Evolutionary conservation across 2,888 invertebrate species (phyloP).

Genomic region (Cephus spinipes): DNA sequence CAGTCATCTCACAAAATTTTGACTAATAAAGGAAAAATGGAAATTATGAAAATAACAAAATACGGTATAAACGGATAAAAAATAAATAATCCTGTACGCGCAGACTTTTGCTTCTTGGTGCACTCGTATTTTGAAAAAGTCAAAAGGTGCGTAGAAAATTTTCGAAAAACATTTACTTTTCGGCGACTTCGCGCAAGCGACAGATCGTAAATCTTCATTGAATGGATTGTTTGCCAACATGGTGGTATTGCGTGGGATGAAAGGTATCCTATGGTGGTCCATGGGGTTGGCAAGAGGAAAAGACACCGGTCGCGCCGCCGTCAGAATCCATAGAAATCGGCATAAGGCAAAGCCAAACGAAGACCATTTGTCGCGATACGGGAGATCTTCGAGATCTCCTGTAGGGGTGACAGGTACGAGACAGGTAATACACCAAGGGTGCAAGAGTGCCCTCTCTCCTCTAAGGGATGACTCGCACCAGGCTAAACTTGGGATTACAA

Average conservation of each 20-base stretch:
- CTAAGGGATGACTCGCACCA: neutral
- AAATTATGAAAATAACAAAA: neutral
- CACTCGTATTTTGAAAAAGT: neutral
- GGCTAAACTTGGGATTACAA: neutral
- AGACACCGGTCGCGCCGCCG: conserved; percentile 23
- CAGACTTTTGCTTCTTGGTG: neutral
- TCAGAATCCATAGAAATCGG: conserved; percentile 56
- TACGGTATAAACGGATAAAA: neutral
- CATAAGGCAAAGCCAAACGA: conserved; percentile 40
- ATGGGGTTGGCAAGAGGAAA: conserved; percentile 15
- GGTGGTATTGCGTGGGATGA: conserved; percentile 32
- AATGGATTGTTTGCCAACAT: conserved; percentile 50
- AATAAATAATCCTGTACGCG: conserved; percentile 9
- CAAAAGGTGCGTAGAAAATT: neutral
- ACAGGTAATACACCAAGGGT: conserved; percentile 37
- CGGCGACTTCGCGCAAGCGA: conserved; percentile 24
- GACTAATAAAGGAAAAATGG: neutral
- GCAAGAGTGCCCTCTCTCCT: neutral
- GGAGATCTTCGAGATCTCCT: conserved; percentile 40
- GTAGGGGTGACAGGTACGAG: conserved; percentile 44
- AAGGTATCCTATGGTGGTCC: conserved; percentile 2
- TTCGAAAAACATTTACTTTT: conserved; percentile 12
- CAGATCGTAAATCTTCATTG: conserved; percentile 52
- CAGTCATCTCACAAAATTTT: neutral
- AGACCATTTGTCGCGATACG: conserved; percentile 57